These are phyloP conservation scores for Oligia strigilis DNA, from an alignment of 2,888 invertebrate species.

Conservation along the genomic window DNA sequence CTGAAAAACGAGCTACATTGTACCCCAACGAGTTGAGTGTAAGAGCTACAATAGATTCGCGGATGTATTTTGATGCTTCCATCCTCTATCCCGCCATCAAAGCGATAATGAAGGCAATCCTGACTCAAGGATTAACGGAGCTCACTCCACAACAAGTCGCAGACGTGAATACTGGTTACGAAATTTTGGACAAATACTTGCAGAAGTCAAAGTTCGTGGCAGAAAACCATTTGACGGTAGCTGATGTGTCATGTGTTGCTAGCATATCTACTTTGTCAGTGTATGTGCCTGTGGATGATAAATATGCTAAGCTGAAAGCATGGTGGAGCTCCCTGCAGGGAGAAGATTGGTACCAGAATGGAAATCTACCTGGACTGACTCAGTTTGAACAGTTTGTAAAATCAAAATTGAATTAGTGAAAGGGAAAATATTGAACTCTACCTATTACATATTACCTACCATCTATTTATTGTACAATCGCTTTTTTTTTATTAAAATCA, in stretches of 20 bases:
- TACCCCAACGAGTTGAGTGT: constrained; percentile 74
- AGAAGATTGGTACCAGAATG: constrained; percentile 35
- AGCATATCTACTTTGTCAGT: constrained; percentile 11
- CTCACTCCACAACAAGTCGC: constrained; percentile 8
- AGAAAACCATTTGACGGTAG: constrained; percentile 23
- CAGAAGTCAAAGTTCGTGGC: constrained; percentile 37
- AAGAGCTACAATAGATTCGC: constrained; percentile 69
- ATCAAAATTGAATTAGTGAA: constrained; percentile 7
- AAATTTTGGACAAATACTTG: constrained; percentile 30
- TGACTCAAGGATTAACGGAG: constrained; percentile 2
- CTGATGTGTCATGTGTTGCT: constrained; percentile 26
- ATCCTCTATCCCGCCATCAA: constrained; percentile 65
- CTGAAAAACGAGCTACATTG: constrained; percentile 67
- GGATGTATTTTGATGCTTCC: constrained; percentile 72
- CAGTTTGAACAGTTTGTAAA: not conserved
- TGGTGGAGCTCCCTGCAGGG: constrained; percentile 15
- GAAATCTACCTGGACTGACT: constrained; percentile 15
- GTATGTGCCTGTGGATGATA: constrained; percentile 14
- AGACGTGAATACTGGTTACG: constrained; percentile 8
- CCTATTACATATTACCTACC: not conserved
- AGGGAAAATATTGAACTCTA: not conserved
- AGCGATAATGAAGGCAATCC: not conserved
- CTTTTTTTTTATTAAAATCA: not conserved
- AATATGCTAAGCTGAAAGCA: constrained; percentile 22
- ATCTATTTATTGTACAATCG: not conserved